Base-by-base conservation (phyloP, 2,113 vertebrate species). In the Rhea americana region DNA sequence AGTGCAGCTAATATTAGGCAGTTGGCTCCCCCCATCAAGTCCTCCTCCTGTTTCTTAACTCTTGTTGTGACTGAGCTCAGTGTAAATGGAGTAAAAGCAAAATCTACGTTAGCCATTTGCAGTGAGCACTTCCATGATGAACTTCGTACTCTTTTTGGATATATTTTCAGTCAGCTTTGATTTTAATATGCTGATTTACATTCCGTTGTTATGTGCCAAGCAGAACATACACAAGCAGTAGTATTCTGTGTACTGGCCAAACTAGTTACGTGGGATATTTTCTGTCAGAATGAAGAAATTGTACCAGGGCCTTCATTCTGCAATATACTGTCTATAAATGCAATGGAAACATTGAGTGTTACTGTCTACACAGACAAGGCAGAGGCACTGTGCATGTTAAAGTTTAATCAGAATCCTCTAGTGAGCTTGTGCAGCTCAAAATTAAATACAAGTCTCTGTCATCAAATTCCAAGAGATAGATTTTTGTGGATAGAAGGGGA, bases 1-100 rank as follows among this genome's bases (percentile, higher is more conserved):
- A 92, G 71, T 10, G 67, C 35, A 93, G 41, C 84, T 95, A 87
- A 93, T 84, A 77, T 89, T 78, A 91, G 72, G 75, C 73, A 9
- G 3, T 13, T 82, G 35, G 15, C 58, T 17, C 7, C 59, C 41
- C 30, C 20, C 47, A 15, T 72, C 16, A 43, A 72, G 28, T 20
- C 53, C 82, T 75, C 48, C 18, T 4, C 41, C 39, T 15, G 79
- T 82, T 67, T 73, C 55, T 94, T 86, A 85, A 41, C 37, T 76
- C 84, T 76, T 67, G 15, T 37, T 0, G 0, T 58, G 65, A 76
- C 47, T 43, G 61, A 78, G 53, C 22, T 63, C 32, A 43, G 22
- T 0, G 0, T 41, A 72, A 94, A 73, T 43, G 62, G 2, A 43
- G 75, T 8, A 77, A 84, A 84, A 77, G 82, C 22, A 92, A 61